phyloP scores from a whole-genome alignment of 2,888 invertebrate species.

The Cordilura impudica region DNA sequence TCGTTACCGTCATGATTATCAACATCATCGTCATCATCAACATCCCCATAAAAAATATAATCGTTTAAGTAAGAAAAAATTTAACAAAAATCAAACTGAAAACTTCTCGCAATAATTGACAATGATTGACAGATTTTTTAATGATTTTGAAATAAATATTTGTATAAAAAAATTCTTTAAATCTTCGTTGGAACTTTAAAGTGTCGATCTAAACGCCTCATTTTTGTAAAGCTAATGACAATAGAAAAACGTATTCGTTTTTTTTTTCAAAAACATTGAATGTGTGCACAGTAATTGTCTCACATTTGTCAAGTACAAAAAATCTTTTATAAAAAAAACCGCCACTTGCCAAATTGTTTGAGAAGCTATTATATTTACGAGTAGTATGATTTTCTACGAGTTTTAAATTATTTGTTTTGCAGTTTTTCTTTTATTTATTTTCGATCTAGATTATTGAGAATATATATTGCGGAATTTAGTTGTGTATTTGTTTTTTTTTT shows the following conservation, averaged over 20 bases:
- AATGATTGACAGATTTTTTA: slow-evolving; percentile 23
- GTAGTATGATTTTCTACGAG: not conserved
- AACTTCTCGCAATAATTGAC: slow-evolving; percentile 8
- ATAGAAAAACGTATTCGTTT: not conserved
- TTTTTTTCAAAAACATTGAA: not conserved
- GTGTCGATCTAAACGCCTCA: not conserved
- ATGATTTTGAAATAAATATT: slow-evolving; percentile 7
- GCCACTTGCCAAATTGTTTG: slow-evolving; percentile 34
- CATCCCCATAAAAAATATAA: not conserved
- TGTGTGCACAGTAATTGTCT: slow-evolving; percentile 1
- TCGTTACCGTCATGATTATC: not conserved
- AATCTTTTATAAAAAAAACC: not conserved
- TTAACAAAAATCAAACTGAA: not conserved
- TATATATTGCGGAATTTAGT: slow-evolving; percentile 16
- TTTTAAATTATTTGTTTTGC: not conserved
- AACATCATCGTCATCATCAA: not conserved
- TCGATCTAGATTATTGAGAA: slow-evolving; percentile 34
- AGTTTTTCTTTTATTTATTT: not conserved
- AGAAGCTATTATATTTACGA: slow-evolving; percentile 4
- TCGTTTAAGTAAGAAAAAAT: not conserved
- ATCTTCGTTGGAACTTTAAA: not conserved
- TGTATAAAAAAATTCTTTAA: not conserved
- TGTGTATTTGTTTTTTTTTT: not conserved
- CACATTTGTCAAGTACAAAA: slow-evolving; percentile 16
- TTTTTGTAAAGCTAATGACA: not conserved